Evolutionary conservation across 2,888 invertebrate genomes (phyloP).

Genomic region (Alloplasta piceator): DNA sequence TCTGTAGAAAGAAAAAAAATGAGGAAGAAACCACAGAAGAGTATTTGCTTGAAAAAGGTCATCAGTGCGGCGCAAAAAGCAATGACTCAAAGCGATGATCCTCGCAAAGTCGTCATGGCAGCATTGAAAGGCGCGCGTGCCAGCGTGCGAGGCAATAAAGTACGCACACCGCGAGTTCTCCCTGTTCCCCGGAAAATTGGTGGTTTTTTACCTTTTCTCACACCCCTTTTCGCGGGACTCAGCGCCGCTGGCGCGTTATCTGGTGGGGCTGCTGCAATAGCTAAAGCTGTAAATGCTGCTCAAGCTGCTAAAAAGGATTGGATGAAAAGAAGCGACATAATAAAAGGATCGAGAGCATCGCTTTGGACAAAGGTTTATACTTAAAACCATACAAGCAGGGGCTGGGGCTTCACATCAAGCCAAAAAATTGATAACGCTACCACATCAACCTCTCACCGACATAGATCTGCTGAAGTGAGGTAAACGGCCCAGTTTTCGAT

Average conservation of each 20-base stretch:
- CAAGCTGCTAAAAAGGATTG: slow-evolving; percentile 71
- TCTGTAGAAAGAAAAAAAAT: no score
- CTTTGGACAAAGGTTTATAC: neutral
- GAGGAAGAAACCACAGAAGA: neutral
- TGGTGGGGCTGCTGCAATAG: slow-evolving; percentile 76
- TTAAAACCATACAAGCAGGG: neutral
- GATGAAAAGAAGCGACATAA: slow-evolving; percentile 75
- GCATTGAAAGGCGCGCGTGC: neutral
- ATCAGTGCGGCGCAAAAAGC: slow-evolving; percentile 29
- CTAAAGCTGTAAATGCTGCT: slow-evolving; percentile 75
- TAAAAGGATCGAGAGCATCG: slow-evolving; percentile 33
- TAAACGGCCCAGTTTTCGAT: no score
- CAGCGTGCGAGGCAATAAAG: neutral
- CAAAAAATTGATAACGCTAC: neutral
- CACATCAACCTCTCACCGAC: neutral
- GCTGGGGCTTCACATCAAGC: neutral
- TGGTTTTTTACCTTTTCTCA: slow-evolving; percentile 65
- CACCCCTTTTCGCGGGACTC: slow-evolving; percentile 63
- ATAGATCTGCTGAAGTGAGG: neutral
- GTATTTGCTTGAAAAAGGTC: slow-evolving; percentile 2
- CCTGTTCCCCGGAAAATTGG: slow-evolving; percentile 56
- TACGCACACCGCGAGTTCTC: slow-evolving; percentile 29
- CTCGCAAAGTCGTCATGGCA: neutral
- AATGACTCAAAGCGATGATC: slow-evolving; percentile 6
- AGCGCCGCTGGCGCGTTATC: slow-evolving; percentile 71